These are phyloP conservation scores for Rhamnusium bicolor DNA, from an alignment of 2,888 invertebrate species.

Conservation along the genomic window DNA sequence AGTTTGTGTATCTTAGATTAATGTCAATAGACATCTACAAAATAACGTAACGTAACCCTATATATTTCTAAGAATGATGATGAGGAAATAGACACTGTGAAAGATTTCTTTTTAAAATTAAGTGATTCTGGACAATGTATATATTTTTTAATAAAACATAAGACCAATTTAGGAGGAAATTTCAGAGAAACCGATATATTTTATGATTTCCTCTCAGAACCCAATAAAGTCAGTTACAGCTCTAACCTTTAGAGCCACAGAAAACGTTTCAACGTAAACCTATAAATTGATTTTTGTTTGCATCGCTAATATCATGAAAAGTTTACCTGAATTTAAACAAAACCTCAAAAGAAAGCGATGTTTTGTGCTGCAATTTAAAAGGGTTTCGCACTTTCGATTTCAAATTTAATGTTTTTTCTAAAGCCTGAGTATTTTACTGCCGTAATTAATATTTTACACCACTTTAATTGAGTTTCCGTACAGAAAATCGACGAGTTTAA, in stretches of 20 bases:
- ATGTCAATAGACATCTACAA: no score
- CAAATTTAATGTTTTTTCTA: not conserved
- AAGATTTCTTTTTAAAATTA: not conserved
- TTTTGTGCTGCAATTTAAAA: not conserved
- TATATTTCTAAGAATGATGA: no score
- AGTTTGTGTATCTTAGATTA: no score
- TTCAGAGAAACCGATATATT: conserved; percentile 2
- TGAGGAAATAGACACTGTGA: no score
- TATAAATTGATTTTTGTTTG: conserved; percentile 3
- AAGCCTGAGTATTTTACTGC: not conserved
- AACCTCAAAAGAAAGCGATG: not conserved
- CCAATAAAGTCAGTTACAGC: not conserved
- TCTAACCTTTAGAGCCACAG: not conserved
- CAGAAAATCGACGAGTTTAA: not conserved
- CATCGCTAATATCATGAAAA: not conserved
- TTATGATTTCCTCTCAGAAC: not conserved
- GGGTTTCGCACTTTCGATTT: not conserved
- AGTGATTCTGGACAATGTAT: not conserved
- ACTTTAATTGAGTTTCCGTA: conserved; percentile 15
- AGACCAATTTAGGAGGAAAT: not conserved
- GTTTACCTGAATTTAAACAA: not conserved
- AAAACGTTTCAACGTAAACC: not conserved
- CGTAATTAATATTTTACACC: conserved; percentile 20
- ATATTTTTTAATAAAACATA: not conserved
- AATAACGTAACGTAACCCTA: no score